Evolutionary conservation across 92 coral and sea anemone species (phyloP), one percentile per base, ranked within the genome.

Genomic region (Bergia sp.): DNA sequence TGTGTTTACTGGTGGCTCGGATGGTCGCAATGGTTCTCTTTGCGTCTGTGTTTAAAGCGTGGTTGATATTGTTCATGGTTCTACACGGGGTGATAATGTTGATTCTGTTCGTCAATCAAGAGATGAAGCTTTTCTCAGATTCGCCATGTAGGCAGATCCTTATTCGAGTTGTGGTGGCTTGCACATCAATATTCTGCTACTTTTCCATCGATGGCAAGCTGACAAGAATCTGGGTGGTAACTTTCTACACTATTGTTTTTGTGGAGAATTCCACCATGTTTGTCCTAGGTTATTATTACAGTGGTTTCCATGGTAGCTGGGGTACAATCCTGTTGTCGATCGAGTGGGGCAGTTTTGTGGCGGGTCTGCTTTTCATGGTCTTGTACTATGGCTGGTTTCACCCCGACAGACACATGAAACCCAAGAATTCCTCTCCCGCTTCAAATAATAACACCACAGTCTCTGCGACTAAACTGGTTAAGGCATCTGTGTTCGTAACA

Each of bases 261-360:
- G 85, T 58, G 6, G 93, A 91, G 76, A 91, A 91, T 44, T 88
- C 86, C 39, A 16, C 69, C 36, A 10, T 91, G 81, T 76, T 88
- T 7, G 55, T 84, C 43, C 2, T 85, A 12, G 83, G 93, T 89
- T 53, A 77, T 23, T 83, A 69, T 37, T 79, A 37, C 44, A 66
- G 89, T 76, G 82, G 82, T 55, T 78, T n/a, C 77, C 77, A 72
- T 53, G 47, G 50, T n/a, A 41, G 7, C 10, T 67, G 71, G 71
- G 86, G 85, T 66, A 42, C 20, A 1, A 39, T 78, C 3, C 71
- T 91, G 86, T 50, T 88, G 69, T 15, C 69, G 15, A 38, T 72
- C 13, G 91, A 84, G 81, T 91, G 91, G 93, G 86, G 82, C 4
- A 15, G 85, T n/a, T 91, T 91, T 91, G 65, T 82, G 18, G 47